These are phyloP conservation scores for Scelioninae gen. 2 DNA, from an alignment of 2,888 invertebrate species.

Conservation along the genomic window DNA sequence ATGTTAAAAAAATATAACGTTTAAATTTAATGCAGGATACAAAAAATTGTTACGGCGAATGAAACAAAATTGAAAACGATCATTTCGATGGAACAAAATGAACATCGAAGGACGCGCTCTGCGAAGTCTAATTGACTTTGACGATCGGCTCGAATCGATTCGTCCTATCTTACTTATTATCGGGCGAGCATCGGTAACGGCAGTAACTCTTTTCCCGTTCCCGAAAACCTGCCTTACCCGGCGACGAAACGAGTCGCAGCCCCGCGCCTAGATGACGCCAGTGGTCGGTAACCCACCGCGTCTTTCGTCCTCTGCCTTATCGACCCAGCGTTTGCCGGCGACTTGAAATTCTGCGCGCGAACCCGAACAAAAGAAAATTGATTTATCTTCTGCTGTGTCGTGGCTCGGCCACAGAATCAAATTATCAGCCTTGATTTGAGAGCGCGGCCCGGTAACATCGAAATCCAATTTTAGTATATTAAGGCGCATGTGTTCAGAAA, in stretches of 20 bases:
- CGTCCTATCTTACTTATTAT: constrained; percentile 10
- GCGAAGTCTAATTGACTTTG: constrained; percentile 16
- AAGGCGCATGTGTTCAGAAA: constrained; percentile 47
- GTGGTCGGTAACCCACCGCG: constrained; percentile 4
- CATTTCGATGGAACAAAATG: constrained; percentile 29
- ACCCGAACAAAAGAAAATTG: constrained; percentile 63
- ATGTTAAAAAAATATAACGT: constrained; percentile 68
- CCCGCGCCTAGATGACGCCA: constrained; percentile 41
- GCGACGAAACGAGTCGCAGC: not conserved
- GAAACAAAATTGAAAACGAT: constrained; percentile 50
- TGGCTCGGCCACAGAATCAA: constrained; percentile 64
- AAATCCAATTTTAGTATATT: constrained; percentile 52
- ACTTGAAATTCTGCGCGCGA: constrained; percentile 28
- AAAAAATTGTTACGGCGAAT: constrained; percentile 48
- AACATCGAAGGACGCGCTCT: constrained; percentile 38
- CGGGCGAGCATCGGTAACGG: constrained; percentile 34
- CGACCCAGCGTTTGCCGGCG: constrained; percentile 54
- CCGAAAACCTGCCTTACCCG: constrained; percentile 38
- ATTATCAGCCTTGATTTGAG: constrained; percentile 62
- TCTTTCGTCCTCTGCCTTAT: constrained; percentile 43
- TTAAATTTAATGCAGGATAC: constrained; percentile 54
- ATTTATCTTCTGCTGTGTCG: constrained; percentile 65
- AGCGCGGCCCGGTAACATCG: constrained; percentile 31
- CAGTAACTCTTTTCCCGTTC: not conserved
- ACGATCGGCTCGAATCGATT: not conserved